Evolutionary conservation across 2,888 invertebrate species (phyloP).

Genomic region (Agrypnus murinus): DNA sequence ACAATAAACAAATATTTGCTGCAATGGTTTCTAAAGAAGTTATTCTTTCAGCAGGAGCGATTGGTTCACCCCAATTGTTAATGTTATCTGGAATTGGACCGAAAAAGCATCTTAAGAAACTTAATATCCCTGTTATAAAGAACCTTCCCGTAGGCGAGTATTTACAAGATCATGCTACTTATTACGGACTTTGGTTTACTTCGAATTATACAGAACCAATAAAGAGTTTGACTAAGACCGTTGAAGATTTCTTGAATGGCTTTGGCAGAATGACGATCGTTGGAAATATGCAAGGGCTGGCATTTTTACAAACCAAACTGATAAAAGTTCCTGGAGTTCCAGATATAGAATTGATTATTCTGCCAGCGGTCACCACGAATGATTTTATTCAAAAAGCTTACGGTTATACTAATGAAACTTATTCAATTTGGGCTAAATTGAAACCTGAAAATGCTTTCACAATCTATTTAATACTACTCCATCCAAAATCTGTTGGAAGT

Average conservation of each 20-base stretch:
- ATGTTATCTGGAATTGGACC: no score
- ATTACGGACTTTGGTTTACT: slow-evolving; percentile 80
- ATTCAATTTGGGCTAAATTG: slow-evolving; percentile 66
- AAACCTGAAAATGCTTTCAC: slow-evolving; percentile 21
- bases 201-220: slow-evolving; percentile 71
- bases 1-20: slow-evolving; percentile 73
- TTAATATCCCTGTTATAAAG: slow-evolving; percentile 76
- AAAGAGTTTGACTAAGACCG: slow-evolving; percentile 9
- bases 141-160: slow-evolving; percentile 84
- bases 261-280: slow-evolving; percentile 56
- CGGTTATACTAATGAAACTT: slow-evolving; percentile 57
- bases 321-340: slow-evolving; percentile 55
- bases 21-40: slow-evolving; percentile 81
- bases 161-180: slow-evolving; percentile 84
- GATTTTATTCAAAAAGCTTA: slow-evolving; percentile 54
- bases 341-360: slow-evolving; percentile 64
- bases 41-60: slow-evolving; percentile 83
- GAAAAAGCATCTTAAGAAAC: slow-evolving; percentile 73
- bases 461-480: slow-evolving; percentile 69
- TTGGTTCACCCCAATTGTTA: no score
- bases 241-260: slow-evolving; percentile 52
- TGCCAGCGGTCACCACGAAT: slow-evolving; percentile 71
- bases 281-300: slow-evolving; percentile 57
- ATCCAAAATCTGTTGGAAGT: slow-evolving; percentile 73
- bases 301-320: slow-evolving; percentile 52